Evolutionary conservation across 2,797 vertebrate genomes (phyloP).

Genomic region (Acanthiza pusilla): DNA sequence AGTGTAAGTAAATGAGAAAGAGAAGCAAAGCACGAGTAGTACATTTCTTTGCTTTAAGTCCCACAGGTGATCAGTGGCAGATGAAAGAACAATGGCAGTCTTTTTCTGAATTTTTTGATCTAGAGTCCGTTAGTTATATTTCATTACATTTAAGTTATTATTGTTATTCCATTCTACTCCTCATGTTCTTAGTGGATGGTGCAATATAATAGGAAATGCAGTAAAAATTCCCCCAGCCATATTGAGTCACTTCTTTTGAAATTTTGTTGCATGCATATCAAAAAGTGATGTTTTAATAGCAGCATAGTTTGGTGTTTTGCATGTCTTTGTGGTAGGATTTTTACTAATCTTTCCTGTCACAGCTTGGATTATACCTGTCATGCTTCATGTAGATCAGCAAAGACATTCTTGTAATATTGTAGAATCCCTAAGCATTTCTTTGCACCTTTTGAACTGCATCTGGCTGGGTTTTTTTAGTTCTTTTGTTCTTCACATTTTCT

Average conservation of each 20-base stretch:
- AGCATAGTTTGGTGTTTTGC: neutral
- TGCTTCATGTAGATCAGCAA: constrained; percentile 4
- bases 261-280: neutral
- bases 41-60: neutral
- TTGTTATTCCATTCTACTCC: neutral
- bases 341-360: neutral
- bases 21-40: neutral
- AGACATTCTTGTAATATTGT: constrained; percentile 13
- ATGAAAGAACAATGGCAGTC: neutral
- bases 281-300: neutral
- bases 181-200: neutral
- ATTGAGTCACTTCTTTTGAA: neutral
- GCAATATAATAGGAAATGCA: neutral
- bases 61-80: neutral
- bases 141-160: neutral
- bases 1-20: neutral
- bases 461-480: neutral
- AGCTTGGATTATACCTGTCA: constrained; percentile 38
- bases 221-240: neutral
- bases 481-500: constrained; percentile 50
- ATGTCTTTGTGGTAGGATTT: constrained; percentile 25
- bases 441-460: constrained; percentile 8
- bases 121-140: neutral
- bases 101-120: rapidly evolving
- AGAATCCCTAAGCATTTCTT: constrained; percentile 17